These are phyloP conservation scores for Tetramorium bicarinatum DNA, from an alignment of 2,888 invertebrate species.

Conservation along the genomic window DNA sequence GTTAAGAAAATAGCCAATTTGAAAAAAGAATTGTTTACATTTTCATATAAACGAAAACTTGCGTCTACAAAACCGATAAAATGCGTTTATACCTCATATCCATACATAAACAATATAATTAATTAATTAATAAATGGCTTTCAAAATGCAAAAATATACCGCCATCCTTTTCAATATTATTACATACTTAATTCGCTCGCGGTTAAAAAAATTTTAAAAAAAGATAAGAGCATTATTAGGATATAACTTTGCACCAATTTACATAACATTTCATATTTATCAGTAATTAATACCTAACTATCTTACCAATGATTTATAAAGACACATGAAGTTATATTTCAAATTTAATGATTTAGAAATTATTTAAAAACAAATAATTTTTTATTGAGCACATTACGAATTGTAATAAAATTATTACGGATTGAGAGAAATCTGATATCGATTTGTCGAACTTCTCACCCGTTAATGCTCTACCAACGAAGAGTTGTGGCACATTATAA, in stretches of 20 bases:
- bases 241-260: neutral
- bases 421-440: neutral
- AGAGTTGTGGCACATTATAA: conserved; percentile 78
- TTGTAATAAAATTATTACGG: neutral
- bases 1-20: no score
- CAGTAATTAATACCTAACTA: neutral
- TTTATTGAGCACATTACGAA: neutral
- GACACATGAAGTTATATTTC: neutral
- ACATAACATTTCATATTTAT: neutral
- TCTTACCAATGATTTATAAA: neutral
- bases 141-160: no score
- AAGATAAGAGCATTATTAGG: neutral
- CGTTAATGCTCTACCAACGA: conserved; percentile 86
- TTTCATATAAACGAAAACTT: no score
- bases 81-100: no score
- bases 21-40: no score
- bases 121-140: no score
- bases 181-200: no score
- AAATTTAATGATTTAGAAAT: neutral
- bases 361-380: neutral
- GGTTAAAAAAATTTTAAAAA: no score
- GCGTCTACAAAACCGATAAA: no score
- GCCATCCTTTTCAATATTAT: no score
- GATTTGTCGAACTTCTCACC: conserved; percentile 65
- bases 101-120: no score